Evolutionary conservation across 30 jellyfish, hydroid and myxozoan species (phyloP), one percentile per base, ranked within the genome.

Genomic region (Pelagia noctiluca): DNA sequence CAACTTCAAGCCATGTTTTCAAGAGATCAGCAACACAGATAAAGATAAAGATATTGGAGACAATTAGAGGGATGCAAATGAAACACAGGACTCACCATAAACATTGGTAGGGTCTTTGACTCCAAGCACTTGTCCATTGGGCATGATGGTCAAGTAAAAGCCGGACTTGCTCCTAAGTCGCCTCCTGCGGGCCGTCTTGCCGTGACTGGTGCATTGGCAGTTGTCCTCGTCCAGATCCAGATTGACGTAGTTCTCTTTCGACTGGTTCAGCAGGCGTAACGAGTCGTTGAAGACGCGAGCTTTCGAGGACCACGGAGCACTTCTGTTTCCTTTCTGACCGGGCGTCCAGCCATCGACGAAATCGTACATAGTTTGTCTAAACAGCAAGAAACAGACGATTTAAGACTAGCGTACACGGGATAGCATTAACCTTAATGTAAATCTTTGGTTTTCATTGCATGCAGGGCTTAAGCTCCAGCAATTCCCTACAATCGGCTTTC

Each of bases 41-140:
- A n/a, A n/a, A n/a, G n/a, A n/a, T n/a, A n/a, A n/a, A n/a, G n/a
- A n/a, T n/a, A n/a, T n/a, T n/a, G n/a, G n/a, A n/a, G n/a, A n/a
- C n/a, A n/a, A n/a, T n/a, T n/a, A n/a, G n/a, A n/a, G n/a, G n/a
- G n/a, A n/a, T n/a, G n/a, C n/a, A n/a, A n/a, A n/a, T n/a, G n/a
- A n/a, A n/a, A n/a, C n/a, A n/a, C n/a, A n/a, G 22, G 21, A 75
- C 99, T 94, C 84, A 94, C 99, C 88, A 89, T 94, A 84, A 18
- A 94, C 94, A 70, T 82, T 94, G 4, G 85, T 82, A 28, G 89
- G 80, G 73, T 94, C 99, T 62, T 81, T 82, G 3, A 88, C 96
- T 8, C 99, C 99, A 21, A 94, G 76, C 29, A 94, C 96, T 71
- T 88, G 99, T 30, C 99, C 99, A 73, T 94, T 94, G 23, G 99